A percentile compares a stretch with the other conserved stretches of the same genome.
phyloP scores from a whole-genome alignment of 2,797 vertebrate genomes.

The Pipistrellus kuhlii region DNA sequence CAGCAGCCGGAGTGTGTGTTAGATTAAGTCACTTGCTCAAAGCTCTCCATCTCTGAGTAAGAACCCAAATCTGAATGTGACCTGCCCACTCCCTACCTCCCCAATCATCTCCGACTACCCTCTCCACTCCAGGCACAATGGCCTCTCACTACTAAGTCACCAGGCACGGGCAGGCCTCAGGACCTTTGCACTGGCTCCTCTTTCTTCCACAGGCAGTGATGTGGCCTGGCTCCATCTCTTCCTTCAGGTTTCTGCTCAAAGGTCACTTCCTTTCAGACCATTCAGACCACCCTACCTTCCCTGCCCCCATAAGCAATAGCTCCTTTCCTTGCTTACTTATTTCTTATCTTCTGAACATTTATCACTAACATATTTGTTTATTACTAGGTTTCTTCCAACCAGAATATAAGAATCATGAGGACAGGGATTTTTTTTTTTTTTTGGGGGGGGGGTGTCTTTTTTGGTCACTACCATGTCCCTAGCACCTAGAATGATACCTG shows the following conservation, averaged over 20 bases:
- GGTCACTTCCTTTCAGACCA: neutral
- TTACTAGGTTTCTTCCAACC: neutral
- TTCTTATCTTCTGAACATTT: neutral
- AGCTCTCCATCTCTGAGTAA: neutral
- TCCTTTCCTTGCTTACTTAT: neutral
- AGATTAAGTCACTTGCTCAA: neutral
- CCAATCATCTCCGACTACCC: no score
- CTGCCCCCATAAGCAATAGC: neutral
- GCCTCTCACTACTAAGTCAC: neutral
- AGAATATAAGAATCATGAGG: neutral
- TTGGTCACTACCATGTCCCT: neutral
- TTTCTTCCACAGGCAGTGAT: neutral
- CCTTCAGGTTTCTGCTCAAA: neutral
- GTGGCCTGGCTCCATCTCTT: neutral
- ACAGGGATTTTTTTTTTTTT: neutral
- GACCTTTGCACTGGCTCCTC: neutral
- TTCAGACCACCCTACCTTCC: neutral
- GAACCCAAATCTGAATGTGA: fast-evolving
- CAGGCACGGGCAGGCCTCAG: neutral
- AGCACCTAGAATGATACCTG: neutral
- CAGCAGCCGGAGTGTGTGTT: neutral
- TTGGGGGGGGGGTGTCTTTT: neutral
- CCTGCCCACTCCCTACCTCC: neutral
- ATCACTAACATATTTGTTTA: neutral
- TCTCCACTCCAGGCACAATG: neutral